phyloP scores from a whole-genome alignment of 2,797 vertebrate species.

The Etheostoma perlongum region DNA sequence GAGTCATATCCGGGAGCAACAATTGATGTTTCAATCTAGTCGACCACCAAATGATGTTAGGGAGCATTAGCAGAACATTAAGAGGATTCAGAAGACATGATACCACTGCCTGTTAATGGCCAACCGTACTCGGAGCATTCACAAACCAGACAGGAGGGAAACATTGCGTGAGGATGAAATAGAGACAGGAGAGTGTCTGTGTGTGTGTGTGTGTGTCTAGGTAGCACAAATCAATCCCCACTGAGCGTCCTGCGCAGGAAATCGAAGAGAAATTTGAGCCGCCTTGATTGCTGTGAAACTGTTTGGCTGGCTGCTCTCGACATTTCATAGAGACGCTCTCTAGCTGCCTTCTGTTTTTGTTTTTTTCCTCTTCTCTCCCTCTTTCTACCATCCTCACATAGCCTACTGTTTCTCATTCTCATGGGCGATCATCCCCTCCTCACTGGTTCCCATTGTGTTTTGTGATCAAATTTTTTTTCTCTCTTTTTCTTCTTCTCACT shows the following conservation, averaged over 20 bases:
- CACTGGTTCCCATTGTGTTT: neutral
- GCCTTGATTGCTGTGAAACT: conserved; percentile 68
- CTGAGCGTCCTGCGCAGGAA: conserved; percentile 66
- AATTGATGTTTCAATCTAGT: conserved; percentile 70
- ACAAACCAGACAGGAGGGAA: conserved; percentile 32
- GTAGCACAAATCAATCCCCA: conserved; percentile 71
- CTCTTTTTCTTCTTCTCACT: neutral
- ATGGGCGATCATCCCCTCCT: neutral
- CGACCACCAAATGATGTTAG: conserved; percentile 73
- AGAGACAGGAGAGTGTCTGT: conserved; percentile 15
- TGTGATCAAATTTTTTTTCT: too few species aligned
- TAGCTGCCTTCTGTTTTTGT: neutral
- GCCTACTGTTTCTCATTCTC: neutral
- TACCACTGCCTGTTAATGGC: conserved; percentile 63
- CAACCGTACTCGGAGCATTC: conserved; percentile 12
- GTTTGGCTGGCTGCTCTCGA: conserved; percentile 49
- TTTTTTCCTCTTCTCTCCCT: neutral
- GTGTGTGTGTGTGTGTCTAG: conserved; percentile 31
- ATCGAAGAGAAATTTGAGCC: conserved; percentile 77
- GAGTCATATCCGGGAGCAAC: conserved; percentile 72
- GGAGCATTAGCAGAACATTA: conserved; percentile 77
- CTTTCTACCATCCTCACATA: neutral
- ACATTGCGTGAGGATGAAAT: conserved; percentile 16
- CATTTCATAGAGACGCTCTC: conserved; percentile 57
- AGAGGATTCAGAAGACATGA: conserved; percentile 61